Base-by-base conservation (phyloP, 2,888 invertebrate genomes). In the Urechis unicinctus region DNA sequence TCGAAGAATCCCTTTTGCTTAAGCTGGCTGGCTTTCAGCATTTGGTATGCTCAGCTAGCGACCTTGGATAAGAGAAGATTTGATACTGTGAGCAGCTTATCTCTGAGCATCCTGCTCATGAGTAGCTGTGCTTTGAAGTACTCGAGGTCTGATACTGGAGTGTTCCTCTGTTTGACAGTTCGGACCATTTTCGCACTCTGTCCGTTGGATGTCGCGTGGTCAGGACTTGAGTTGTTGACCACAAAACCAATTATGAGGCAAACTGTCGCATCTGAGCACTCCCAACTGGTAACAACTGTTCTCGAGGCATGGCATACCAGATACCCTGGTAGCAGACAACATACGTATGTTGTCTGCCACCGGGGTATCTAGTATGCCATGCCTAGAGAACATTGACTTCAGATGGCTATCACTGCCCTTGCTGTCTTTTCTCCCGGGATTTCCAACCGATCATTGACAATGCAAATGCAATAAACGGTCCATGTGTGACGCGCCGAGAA, bases 281-380 rank as follows among this genome's bases (percentile, higher is more conserved):
- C n/a, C n/a, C n/a, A n/a, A n/a, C n/a, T n/a, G n/a, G n/a, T n/a
- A n/a, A n/a, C n/a, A n/a, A n/a, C n/a, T n/a, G n/a, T n/a, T n/a
- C n/a, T 49, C 58, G 28, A 31, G 57, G 22, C 58, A 63, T 50
- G 64, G 60, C 6, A 57, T 63, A 36, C 61, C 59, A 21, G 61
- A 63, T 9, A 42, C 43, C 13, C 30, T 64, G 17, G 42, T 63
- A 30, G 29, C 51, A n/a, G 62, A 61, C 47, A 63, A 63, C 51
- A 63, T 61, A 61, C 61, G 61, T 61, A 61, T 63, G 51, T 63
- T 63, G 47, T 61, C 62, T n/a, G 51, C 29, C 41, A 63, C 42
- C 17, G 63, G 30, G 13, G 43, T 42, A 9, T 63, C 61, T 21
- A 57, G 61, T 36, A 63, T 57, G 6, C 60, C 64, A 50, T 63